Evolutionary conservation across 2,888 invertebrate genomes (phyloP).

Genomic region (Alsophila aescularia): DNA sequence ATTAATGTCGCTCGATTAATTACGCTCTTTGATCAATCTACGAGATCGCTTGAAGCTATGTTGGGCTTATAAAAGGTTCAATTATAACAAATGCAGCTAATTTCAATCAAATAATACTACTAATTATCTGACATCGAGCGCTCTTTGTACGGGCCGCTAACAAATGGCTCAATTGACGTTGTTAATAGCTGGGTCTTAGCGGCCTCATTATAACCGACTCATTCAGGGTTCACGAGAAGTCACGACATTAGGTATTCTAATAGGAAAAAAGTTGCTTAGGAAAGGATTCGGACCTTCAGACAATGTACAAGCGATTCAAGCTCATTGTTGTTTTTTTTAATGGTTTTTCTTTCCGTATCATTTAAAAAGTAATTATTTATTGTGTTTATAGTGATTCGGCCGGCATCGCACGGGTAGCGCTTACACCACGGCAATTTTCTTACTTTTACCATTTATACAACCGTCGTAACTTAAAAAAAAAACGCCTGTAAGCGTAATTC

Average conservation of each 20-base stretch:
- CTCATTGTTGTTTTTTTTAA: too few species aligned
- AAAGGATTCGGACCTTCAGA: conserved; percentile 1
- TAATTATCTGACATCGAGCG: conserved; percentile 77
- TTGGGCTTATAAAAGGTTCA: conserved; percentile 70
- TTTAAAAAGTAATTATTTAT: too few species aligned
- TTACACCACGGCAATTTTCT: too few species aligned
- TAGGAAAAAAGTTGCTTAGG: conserved; percentile 21
- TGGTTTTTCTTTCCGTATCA: too few species aligned
- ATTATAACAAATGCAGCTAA: conserved; percentile 79
- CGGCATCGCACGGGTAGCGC: too few species aligned
- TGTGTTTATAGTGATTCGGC: too few species aligned
- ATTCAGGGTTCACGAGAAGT: conserved; percentile 53
- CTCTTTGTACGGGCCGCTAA: conserved; percentile 77
- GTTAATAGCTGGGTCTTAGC: conserved; percentile 68
- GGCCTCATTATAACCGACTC: conserved; percentile 57
- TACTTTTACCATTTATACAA: too few species aligned
- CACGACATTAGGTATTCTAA: conserved; percentile 52
- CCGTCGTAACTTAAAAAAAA: too few species aligned
- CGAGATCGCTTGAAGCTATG: conserved; percentile 60
- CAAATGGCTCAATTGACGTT: conserved; percentile 80
- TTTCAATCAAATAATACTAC: conserved; percentile 82
- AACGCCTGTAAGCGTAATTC: too few species aligned
- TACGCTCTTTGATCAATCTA: conserved; percentile 66
- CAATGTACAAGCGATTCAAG: not conserved
- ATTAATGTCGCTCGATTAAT: conserved; percentile 68